Conservation (phyloP, 2,797 vertebrate species). For the Hozukius guyotensis region DNA sequence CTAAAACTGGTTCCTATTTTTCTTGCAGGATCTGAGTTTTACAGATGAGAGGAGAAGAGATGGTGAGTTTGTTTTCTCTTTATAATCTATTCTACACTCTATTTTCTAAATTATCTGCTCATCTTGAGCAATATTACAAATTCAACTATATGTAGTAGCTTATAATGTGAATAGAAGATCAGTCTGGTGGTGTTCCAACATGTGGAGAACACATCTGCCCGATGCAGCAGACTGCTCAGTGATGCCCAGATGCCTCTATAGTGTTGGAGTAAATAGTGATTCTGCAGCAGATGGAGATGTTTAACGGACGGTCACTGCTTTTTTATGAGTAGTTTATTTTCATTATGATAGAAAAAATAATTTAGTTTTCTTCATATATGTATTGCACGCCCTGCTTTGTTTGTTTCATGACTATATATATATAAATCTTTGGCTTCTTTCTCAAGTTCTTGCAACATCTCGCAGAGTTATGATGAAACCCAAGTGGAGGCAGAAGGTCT, state of each 20-base stretch:
- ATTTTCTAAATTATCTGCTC: no score
- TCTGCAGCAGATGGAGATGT: background rate
- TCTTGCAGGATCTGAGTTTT: constrained; percentile 41
- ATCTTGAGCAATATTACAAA: background rate
- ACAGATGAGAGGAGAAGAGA: constrained; percentile 59
- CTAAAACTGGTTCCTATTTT: background rate
- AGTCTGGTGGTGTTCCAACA: background rate
- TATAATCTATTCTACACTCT: background rate
- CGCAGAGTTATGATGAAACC: constrained; percentile 38
- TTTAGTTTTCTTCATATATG: background rate
- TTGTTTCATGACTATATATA: background rate
- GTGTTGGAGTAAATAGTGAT: background rate
- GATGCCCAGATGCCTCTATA: constrained; percentile 27
- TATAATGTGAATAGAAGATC: background rate
- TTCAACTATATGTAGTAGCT: background rate
- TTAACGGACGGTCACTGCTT: background rate
- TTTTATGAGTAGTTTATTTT: background rate
- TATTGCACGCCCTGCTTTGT: background rate
- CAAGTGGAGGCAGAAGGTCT: constrained; percentile 14
- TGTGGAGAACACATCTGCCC: constrained; percentile 36
- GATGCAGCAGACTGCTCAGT: constrained; percentile 7
- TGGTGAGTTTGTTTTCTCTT: constrained; percentile 67
- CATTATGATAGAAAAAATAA: background rate
- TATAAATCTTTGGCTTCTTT: background rate
- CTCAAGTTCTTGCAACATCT: constrained; percentile 49